A percentile compares a stretch with the other conserved stretches of the same genome.
Evolutionary conservation across 2,113 vertebrate genomes (phyloP).

Genomic region (Vicugna pacos): DNA sequence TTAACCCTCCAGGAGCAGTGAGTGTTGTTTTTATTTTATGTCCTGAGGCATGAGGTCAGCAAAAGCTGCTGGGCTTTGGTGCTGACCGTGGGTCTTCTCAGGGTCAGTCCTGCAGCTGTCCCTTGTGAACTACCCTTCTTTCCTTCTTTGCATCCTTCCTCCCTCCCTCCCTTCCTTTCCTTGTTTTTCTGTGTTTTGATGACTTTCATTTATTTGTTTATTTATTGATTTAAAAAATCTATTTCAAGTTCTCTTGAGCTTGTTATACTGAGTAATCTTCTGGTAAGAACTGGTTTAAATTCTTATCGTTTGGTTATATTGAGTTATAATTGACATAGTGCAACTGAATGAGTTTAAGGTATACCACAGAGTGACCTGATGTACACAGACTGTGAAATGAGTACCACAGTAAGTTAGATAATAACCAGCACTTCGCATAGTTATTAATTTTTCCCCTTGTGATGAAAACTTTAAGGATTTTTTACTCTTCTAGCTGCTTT

Average conservation of each 20-base stretch:
- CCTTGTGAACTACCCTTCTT: not conserved
- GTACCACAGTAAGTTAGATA: not conserved
- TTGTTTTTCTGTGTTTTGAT: not conserved
- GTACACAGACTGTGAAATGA: not conserved
- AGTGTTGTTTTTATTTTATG: fast-evolving
- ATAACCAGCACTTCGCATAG: not conserved
- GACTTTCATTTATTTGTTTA: not conserved
- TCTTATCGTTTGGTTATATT: not conserved
- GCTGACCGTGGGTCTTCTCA: not conserved
- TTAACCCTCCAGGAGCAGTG: fast-evolving
- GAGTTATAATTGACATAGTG: not conserved
- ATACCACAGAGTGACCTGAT: not conserved
- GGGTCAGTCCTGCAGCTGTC: not conserved
- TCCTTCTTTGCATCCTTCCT: not conserved
- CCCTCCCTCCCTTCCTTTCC: not conserved
- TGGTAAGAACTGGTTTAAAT: not conserved
- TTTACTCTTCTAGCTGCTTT: not conserved
- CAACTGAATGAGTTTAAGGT: not conserved
- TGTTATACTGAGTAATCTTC: not conserved
- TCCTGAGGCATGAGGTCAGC: not conserved
- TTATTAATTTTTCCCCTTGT: not conserved
- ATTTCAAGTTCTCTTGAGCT: not conserved
- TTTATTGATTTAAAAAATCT: not conserved
- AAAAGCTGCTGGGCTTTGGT: not conserved
- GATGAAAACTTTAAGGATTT: not conserved